phyloP scores from a whole-genome alignment of 2,888 invertebrate genomes.

The Patella depressa region DNA sequence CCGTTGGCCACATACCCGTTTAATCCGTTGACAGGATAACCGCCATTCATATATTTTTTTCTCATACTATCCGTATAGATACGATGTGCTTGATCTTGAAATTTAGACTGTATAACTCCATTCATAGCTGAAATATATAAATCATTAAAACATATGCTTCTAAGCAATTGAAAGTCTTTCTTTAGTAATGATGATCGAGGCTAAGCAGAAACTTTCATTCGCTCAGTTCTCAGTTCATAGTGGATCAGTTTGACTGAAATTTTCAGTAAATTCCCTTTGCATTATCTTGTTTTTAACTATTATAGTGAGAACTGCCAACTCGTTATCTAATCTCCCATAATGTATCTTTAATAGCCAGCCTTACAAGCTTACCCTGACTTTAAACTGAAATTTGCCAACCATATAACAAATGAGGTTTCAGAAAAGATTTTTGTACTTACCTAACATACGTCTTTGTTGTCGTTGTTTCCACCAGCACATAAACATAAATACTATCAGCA shows the following conservation, averaged over 20 bases:
- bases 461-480: conserved; percentile 70
- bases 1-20: conserved; percentile 55
- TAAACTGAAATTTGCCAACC: conserved; percentile 8
- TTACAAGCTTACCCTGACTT: not conserved
- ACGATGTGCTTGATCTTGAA: conserved; percentile 54
- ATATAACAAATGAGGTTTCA: not conserved
- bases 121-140: conserved; percentile 41
- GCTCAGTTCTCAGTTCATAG: too few relatives aligned
- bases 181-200: too few relatives aligned
- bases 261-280: too few relatives aligned
- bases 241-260: too few relatives aligned
- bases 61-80: conserved; percentile 55
- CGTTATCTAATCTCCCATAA: too few relatives aligned
- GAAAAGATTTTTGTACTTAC: conserved; percentile 33
- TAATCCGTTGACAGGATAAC: conserved; percentile 47
- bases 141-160: not conserved
- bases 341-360: too few relatives aligned
- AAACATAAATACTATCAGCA: conserved; percentile 65
- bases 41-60: conserved; percentile 58
- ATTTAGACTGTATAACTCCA: conserved; percentile 51
- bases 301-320: too few relatives aligned
- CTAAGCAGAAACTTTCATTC: too few relatives aligned
- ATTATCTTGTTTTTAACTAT: too few relatives aligned
- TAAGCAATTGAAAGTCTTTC: too few relatives aligned
- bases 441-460: conserved; percentile 63